phyloP scores from a whole-genome alignment of 2,113 vertebrate species.

The Cyprinodon brontotheroides region DNA sequence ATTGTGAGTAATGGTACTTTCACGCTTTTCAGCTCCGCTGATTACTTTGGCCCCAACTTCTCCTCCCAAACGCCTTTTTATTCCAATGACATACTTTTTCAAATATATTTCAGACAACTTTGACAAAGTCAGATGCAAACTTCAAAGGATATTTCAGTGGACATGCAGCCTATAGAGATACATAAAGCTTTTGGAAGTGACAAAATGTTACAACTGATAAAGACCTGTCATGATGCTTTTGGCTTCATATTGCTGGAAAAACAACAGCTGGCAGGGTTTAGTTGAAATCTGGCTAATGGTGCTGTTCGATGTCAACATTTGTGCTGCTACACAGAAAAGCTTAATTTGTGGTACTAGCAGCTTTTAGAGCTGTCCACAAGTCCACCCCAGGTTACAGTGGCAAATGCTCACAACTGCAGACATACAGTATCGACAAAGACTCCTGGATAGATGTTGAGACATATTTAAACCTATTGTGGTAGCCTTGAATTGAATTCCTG shows the following conservation, averaged over 20 bases:
- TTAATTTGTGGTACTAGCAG: constrained; percentile 75
- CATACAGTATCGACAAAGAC: too few species aligned
- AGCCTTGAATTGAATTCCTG: too few species aligned
- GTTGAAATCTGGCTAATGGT: background rate
- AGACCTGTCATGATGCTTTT: constrained; percentile 14
- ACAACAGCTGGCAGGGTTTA: background rate
- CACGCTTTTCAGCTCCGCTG: constrained; percentile 75
- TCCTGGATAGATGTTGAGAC: too few species aligned
- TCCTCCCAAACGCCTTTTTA: constrained; percentile 65
- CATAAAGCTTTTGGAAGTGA: constrained; percentile 17
- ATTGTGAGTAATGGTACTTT: constrained; percentile 81
- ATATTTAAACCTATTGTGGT: background rate
- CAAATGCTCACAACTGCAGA: too few species aligned
- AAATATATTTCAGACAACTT: constrained; percentile 64
- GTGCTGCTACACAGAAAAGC: constrained; percentile 62
- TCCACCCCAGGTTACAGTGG: background rate
- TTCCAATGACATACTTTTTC: constrained; percentile 70
- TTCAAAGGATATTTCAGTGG: constrained; percentile 33
- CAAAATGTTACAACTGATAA: constrained; percentile 7
- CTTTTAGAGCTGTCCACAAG: constrained; percentile 53
- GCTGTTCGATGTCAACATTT: constrained; percentile 50
- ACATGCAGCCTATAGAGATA: constrained; percentile 8
- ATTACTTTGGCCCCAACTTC: constrained; percentile 73
- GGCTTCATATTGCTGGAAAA: background rate
- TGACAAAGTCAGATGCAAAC: constrained; percentile 70